Evolutionary conservation across 2,113 vertebrate genomes (phyloP), one percentile per base, ranked within the genome.

Genomic region (Blennius ocellaris): DNA sequence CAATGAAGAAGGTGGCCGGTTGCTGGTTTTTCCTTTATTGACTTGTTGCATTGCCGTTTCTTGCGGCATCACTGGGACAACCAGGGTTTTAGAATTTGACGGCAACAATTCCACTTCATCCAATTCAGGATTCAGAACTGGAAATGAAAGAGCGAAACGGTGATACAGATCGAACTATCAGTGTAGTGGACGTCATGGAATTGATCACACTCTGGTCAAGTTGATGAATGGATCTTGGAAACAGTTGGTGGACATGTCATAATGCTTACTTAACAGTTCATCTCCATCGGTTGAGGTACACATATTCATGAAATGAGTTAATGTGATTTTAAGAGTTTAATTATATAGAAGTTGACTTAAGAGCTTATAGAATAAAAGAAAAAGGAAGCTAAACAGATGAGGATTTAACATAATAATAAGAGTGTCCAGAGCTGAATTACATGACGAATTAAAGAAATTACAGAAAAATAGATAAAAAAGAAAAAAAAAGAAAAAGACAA

Each of bases 241-340:
- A 62, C 54, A 39, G 56, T 17, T 7, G 4, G 16, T 47, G 75
- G 60, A 84, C 76, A 80, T 68, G 63, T 84, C 69, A 76, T 43
- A 48, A 50, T 67, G 59, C 53, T 44, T 80, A 47, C 56, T 81
- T 72, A 76, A 68, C 41, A 56, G 50, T 44, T 76, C 58, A 44
- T 12, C 69, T 71, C 50, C 36, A 49, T 51, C 38, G 21, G 21
- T 30, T n/a, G n/a, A n/a, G n/a, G n/a, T n/a, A n/a, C n/a, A n/a
- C n/a, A n/a, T n/a, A n/a, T n/a, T 69, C 60, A 61, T 57, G 59
- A 66, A 45, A 61, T 57, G 17, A 52, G 52, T 78, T 53, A 65
- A 70, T 80, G 67, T 60, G 47, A 80, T 78, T 85, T 74, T 56
- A 73, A 66, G 74, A 62, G 12, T 84, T 76, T 55, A 56, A 70